Evolutionary conservation across 1,140 invertebrate genomes (phyloP), one percentile per base, ranked within the genome.

Genomic region (Tetragonula clypearis): DNA sequence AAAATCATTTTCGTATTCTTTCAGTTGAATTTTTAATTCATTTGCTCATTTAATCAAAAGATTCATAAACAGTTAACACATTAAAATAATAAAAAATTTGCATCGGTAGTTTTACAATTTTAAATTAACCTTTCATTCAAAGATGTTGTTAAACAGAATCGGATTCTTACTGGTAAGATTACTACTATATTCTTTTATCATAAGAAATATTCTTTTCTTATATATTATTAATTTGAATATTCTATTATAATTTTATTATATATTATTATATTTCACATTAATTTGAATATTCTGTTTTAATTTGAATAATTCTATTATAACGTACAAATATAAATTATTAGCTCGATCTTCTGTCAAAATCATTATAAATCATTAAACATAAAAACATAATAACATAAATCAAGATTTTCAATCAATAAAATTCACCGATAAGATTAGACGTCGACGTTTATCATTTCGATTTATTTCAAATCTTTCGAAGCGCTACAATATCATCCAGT

Each of bases 361-460:
- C 6, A n/a, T 19, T 23, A 6, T 2, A 19, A 23, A 65, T 56
- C 26, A 49, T 1, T 17, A 26, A 55, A 53, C 23, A 19, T 19
- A 1, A 15, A 74, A 23, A 30, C 21, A n/a, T 60, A 0, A 0
- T 23, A 30, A 30, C 21, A 53, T 1, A 15, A 49, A 66, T 15
- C 56, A n/a, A 65, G 3, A 35, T 15, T 55, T 58, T 68, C 53
- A 53, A 9, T 21, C 3, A 71, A 56, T 69, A 60, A 26, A 19
- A 35, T 49, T 60, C 19, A n/a, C n/a, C 55, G 82, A 84, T 84
- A 79, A 84, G 82, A 84, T 84, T 84, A 84, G n/a, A 53, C 4
- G 15, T 3, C 30, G 0, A 1, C 0, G 1, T 62, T 62, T 79
- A 84, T 84, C 82, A 12, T 49, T 77, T n/a, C 12, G 55, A 79